phyloP scores from a whole-genome alignment of 2,113 vertebrate species.

The Pelodiscus sinensis region DNA sequence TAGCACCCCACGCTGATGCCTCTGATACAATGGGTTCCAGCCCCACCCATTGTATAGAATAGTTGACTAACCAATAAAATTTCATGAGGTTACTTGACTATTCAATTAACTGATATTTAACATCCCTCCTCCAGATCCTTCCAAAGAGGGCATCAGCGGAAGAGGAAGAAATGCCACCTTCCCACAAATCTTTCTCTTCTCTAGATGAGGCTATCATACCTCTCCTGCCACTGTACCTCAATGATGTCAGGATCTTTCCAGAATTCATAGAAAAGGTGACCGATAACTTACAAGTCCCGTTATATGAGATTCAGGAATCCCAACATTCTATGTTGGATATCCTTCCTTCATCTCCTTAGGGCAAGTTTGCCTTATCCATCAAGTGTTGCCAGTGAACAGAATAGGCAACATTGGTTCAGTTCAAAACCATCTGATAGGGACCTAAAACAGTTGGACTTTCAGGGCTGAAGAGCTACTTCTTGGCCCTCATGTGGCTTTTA shows the following conservation, averaged over 20 bases:
- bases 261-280: neutral
- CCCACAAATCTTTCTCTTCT: neutral
- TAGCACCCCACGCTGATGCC: no score
- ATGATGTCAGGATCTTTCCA: neutral
- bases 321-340: neutral
- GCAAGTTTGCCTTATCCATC: neutral
- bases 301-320: neutral
- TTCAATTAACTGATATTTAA: no score
- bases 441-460: neutral
- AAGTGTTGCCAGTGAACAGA: neutral
- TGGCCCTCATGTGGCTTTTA: neutral
- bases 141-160: neutral
- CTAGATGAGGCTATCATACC: neutral
- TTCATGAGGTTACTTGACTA: no score
- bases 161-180: neutral
- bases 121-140: neutral
- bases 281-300: neutral
- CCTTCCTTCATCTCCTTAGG: neutral
- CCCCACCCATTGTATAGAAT: no score
- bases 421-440: neutral
- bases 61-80: no score
- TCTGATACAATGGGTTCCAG: no score
- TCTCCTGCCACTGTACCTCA: neutral
- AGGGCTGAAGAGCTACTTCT: neutral
- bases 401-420: neutral